These are phyloP conservation scores for Bembecia ichneumoniformis DNA, from an alignment of 2,888 invertebrate genomes.

Conservation along the genomic window DNA sequence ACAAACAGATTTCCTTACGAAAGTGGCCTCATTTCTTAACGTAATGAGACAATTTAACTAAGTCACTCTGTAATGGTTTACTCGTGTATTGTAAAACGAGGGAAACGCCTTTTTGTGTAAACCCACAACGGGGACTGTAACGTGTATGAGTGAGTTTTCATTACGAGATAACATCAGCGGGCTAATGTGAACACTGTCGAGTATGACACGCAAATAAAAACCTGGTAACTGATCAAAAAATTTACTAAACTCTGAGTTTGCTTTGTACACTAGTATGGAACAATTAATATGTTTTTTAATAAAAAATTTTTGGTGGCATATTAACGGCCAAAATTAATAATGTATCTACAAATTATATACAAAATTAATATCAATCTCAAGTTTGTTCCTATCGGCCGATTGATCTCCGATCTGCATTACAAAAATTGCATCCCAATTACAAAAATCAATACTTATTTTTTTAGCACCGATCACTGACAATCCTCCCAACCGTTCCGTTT, in stretches of 20 bases:
- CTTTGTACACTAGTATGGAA: too few species aligned
- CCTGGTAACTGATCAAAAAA: background rate
- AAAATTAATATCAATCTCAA: too few species aligned
- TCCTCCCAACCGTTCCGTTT: too few species aligned
- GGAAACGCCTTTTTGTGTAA: background rate
- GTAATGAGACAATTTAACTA: constrained; percentile 18
- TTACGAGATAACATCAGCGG: constrained; percentile 1
- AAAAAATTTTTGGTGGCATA: too few species aligned
- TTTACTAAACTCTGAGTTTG: background rate
- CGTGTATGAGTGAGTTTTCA: constrained; percentile 2
- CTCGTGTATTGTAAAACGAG: constrained; percentile 10
- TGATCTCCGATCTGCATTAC: too few species aligned
- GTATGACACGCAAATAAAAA: background rate
- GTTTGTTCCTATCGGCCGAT: too few species aligned
- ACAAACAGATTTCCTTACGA: background rate
- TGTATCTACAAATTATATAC: too few species aligned
- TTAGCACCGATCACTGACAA: too few species aligned
- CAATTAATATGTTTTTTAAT: too few species aligned
- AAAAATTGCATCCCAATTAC: too few species aligned
- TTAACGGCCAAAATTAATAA: too few species aligned
- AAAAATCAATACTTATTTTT: too few species aligned
- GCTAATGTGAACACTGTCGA: background rate
- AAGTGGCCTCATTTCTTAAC: constrained; percentile 2
- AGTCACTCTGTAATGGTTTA: constrained; percentile 15
- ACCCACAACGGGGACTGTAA: background rate